Base-by-base conservation (phyloP, 1,140 invertebrate genomes). In the Eumeta japonica region DNA sequence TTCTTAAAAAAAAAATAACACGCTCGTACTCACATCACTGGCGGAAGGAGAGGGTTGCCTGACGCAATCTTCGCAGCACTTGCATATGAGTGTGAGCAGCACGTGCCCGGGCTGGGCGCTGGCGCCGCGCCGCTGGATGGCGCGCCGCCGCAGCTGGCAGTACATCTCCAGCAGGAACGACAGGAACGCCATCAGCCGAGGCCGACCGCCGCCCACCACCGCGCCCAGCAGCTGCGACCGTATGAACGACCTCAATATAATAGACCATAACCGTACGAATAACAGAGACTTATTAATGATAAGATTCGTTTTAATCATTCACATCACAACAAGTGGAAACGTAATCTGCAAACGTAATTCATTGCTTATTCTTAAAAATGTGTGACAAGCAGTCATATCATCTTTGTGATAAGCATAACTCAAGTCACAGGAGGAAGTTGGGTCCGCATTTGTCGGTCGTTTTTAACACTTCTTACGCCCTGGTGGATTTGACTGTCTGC, bases 131-230 rank as follows among this genome's bases (percentile, higher is more conserved):
- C 71, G 62, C 55, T 89, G 85, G 29, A 87, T 68, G 50, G 86
- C 83, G 37, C 87, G 82, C 3, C 88, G 79, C 60, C 90, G 89
- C 46, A 90, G 66, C 79, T 89, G 87, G 57, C 87, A 86, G 64
- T 90, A 92, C 81, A 92, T 89, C 79, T 92, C 90, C 48, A 89
- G 88, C 28, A 93, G 78, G 71, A 92, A 92, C 62, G 84, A 87
- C 78, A 92, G 90, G 70, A 92, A 92, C 43, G 88, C 86, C 47
- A 88, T 85, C 62, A 88, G 87, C 11, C 85, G 79, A 2, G 81
- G 81, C 10, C 83, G 77, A 10, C 79, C 78, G 13, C 78, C 80
- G 33, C 76, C 74, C 43, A 79, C 77, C 37, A 79, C 51, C n/a
- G 61, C 36, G 34, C 68, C 66, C 29, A 77, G 50, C 29, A 77